Evolutionary conservation across 2,113 vertebrate species (phyloP).

Genomic region (Tricholaema leucomelas): DNA sequence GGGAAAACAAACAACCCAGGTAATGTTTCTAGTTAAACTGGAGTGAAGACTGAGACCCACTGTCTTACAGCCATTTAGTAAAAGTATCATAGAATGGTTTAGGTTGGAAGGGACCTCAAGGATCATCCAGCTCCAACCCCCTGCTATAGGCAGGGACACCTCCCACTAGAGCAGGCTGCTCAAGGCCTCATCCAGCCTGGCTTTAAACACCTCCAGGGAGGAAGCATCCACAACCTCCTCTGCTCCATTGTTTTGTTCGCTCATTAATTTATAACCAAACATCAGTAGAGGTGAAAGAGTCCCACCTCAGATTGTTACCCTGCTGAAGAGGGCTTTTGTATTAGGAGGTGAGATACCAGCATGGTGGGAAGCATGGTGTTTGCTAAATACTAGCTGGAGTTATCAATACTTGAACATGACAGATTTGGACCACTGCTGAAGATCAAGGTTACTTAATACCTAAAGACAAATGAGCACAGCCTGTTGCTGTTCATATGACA

Average conservation of each 20-base stretch:
- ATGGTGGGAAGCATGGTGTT: background rate
- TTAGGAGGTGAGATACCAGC: background rate
- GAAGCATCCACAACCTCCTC: no score
- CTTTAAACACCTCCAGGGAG: no score
- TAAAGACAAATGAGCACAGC: background rate
- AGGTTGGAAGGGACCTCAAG: no score
- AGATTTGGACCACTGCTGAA: background rate
- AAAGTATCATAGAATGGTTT: no score
- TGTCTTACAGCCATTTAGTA: background rate
- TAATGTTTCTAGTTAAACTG: background rate
- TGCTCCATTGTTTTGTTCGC: background rate
- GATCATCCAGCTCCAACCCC: no score
- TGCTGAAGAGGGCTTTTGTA: background rate
- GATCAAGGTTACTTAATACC: background rate
- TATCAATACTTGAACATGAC: background rate
- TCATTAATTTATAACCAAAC: background rate
- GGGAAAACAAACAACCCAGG: background rate
- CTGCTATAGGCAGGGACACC: no score
- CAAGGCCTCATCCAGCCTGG: no score
- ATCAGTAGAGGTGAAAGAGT: background rate
- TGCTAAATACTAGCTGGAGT: background rate
- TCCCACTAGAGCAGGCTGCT: no score
- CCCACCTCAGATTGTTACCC: background rate
- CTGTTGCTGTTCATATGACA: background rate
- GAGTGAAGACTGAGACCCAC: background rate